Base-by-base conservation (phyloP, 2,888 invertebrate species). In the Axea sp. region DNA sequence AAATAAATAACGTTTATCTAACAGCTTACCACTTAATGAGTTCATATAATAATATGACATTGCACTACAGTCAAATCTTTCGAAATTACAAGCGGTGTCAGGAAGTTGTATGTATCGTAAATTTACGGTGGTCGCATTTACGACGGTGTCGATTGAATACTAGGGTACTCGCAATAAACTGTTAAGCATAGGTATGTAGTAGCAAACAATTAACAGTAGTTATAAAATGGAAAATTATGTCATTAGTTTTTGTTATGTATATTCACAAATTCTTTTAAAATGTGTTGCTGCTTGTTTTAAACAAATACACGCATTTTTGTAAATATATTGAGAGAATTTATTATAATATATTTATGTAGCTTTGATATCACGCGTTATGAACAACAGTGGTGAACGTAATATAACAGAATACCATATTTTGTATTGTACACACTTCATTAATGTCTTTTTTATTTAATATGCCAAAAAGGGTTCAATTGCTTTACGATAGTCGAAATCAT, bases 61-160 rank as follows among this genome's bases (percentile, higher is more conserved):
- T 33, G 28, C 53, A 41, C 24, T 22, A 31, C 24, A 43, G 49
- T 26, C 39, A 43, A 43, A 49, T 26, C 33, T 67, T 51, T 41
- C 8, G 49, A 24, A 67, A 41, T 59, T 41, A 68, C 28, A 37
- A 30, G 37, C 24, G 7, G 22, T 41, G 33, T 35, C 43, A 24
- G 49, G 51, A 22, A 45, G 37, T 43, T 47, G 35, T 35, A 4
- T n/a, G 9, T 26, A 35, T 55, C 69, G 72, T 72, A 72, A 73
- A 65, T 72, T 72, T 30, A 19, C 17, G 8, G 73, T 19, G 26
- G 39, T 55, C 55, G 49, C 55, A 30, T 67, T 73, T 55, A 67
- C 62, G 65, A 47, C 47, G 37, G 35, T 15, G 47, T 55, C 47
- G 60, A 73, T 73, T 47, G 65, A 53, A 49, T 60, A 60, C 59